These are phyloP conservation scores for Tenthredo notha DNA, from an alignment of 2,888 invertebrate species.

Conservation along the genomic window DNA sequence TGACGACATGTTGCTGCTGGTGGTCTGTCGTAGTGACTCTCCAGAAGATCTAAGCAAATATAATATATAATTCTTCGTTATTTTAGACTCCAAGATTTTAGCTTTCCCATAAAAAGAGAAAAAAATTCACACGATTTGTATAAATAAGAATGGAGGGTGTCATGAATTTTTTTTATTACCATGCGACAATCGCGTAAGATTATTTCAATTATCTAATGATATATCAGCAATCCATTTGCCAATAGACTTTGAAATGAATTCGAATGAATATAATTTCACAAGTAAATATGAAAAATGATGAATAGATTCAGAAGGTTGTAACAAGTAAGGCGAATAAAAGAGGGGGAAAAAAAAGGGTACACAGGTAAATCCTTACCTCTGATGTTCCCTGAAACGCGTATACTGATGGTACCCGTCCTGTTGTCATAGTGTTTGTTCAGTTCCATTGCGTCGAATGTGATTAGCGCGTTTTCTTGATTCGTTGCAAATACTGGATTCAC, in stretches of 20 bases:
- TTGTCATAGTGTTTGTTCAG: slow-evolving; percentile 71
- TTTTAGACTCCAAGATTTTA: background rate
- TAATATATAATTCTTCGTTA: background rate
- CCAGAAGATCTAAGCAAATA: slow-evolving; percentile 78
- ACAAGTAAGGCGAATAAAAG: background rate
- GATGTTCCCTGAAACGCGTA: slow-evolving; percentile 71
- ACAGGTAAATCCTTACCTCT: slow-evolving; percentile 65
- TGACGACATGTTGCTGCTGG: slow-evolving; percentile 64
- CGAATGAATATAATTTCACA: background rate
- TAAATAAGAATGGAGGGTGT: background rate
- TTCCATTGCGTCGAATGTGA: slow-evolving; percentile 64
- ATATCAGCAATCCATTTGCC: background rate
- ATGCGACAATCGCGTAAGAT: background rate
- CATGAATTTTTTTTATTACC: background rate
- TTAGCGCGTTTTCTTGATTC: slow-evolving; percentile 61
- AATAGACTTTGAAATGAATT: background rate
- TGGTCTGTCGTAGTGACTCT: slow-evolving; percentile 83
- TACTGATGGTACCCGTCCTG: slow-evolving; percentile 70
- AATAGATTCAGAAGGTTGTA: background rate
- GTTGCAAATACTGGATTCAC: slow-evolving; percentile 62
- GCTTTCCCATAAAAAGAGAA: background rate
- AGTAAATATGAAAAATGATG: background rate
- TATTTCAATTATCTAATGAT: background rate
- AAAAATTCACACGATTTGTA: background rate
- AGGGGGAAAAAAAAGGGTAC: background rate